phyloP scores from a whole-genome alignment of 2,797 vertebrate species.

The Xiphophorus birchmanni region DNA sequence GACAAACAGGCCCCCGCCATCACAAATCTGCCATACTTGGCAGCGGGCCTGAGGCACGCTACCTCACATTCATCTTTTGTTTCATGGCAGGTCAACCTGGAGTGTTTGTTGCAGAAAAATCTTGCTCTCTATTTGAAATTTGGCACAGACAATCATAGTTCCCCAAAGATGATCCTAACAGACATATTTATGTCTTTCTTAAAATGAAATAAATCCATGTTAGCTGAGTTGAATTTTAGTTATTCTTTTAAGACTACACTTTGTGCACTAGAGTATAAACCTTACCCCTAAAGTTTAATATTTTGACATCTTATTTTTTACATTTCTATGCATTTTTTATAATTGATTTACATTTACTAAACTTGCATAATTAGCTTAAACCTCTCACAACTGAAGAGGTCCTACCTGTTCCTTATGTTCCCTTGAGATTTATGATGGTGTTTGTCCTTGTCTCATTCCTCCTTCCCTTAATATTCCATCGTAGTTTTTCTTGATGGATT shows the following conservation, averaged over 20 bases:
- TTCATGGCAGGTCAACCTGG: not conserved
- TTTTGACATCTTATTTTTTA: slow-evolving; percentile 14
- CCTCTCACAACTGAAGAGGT: slow-evolving; percentile 71
- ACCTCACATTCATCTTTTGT: not conserved
- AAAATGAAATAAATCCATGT: not conserved
- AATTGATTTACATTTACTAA: slow-evolving; percentile 28
- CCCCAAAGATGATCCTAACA: not conserved
- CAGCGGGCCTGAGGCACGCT: not conserved
- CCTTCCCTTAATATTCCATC: slow-evolving; percentile 20
- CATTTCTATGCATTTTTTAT: slow-evolving; percentile 22
- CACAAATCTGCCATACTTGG: not conserved
- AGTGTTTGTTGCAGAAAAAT: too few species aligned
- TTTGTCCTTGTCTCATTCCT: slow-evolving; percentile 63
- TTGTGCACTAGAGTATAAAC: slow-evolving; percentile 4
- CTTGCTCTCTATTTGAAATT: not conserved
- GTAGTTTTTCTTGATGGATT: slow-evolving; percentile 51
- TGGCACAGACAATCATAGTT: not conserved
- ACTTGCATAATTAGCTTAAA: slow-evolving; percentile 46
- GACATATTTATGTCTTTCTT: not conserved
- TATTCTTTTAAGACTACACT: not conserved
- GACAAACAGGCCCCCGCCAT: not conserved
- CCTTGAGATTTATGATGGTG: slow-evolving; percentile 44
- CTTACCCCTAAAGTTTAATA: not conserved
- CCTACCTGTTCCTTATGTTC: slow-evolving; percentile 64
- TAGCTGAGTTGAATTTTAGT: not conserved